A percentile compares a stretch with the other conserved stretches of the same genome.
phyloP scores from a whole-genome alignment of 2,113 vertebrate genomes.

The Thunnus thynnus region DNA sequence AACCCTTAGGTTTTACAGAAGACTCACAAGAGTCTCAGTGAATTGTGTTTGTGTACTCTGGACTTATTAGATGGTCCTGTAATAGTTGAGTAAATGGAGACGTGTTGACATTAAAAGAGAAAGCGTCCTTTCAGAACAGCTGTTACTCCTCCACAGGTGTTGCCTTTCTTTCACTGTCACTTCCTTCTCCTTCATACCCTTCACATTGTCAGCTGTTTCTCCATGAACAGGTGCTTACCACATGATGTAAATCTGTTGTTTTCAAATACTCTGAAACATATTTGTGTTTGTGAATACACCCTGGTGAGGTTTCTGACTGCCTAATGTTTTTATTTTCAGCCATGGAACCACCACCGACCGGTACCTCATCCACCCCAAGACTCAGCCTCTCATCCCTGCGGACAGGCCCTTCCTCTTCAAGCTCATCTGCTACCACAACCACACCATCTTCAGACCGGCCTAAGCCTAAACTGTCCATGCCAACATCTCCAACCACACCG shows the following conservation, averaged over 20 bases:
- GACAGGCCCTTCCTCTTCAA: constrained; percentile 34
- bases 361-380: constrained; percentile 33
- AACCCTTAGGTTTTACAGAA: background rate
- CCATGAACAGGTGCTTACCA: background rate
- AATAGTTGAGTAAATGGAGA: background rate
- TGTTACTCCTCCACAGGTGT: constrained; percentile 36
- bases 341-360: constrained; percentile 69
- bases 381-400: constrained; percentile 39
- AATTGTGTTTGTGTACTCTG: background rate
- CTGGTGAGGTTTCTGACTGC: background rate
- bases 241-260: background rate
- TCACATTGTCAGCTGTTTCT: background rate
- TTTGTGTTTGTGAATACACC: background rate
- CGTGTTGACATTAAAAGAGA: background rate
- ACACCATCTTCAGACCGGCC: constrained; percentile 22
- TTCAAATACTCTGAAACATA: background rate
- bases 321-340: constrained; percentile 54
- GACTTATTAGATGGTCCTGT: background rate
- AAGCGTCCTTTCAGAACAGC: constrained; percentile 10
- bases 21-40: background rate
- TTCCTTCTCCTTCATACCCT: background rate
- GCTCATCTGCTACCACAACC: constrained; percentile 31
- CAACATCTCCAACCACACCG: constrained; percentile 47
- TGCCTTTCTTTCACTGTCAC: too few relatives aligned
- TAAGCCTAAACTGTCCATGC: constrained; percentile 54